These are phyloP conservation scores for Quadroppia sp. DNA, from an alignment of 2,888 invertebrate genomes.

Conservation along the genomic window DNA sequence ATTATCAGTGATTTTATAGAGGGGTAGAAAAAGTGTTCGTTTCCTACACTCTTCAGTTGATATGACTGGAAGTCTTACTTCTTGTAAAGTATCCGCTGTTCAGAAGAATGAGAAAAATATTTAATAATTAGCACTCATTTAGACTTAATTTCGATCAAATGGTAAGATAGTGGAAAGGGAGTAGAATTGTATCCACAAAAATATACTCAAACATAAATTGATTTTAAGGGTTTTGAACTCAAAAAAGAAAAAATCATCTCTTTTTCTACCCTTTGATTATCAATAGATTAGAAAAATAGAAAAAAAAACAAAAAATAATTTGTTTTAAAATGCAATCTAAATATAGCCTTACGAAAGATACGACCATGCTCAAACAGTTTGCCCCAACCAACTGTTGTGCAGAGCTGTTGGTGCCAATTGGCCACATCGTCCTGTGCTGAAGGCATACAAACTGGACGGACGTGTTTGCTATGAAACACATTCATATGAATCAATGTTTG, in stretches of 20 bases:
- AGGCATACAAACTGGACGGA: slow-evolving; percentile 65
- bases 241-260: no score
- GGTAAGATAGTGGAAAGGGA: no score
- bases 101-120: slow-evolving; percentile 4
- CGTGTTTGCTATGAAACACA: slow-evolving; percentile 58
- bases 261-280: no score
- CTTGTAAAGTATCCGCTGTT: slow-evolving; percentile 75
- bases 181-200: no score
- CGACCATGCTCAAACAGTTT: slow-evolving; percentile 72
- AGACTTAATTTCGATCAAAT: no score
- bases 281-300: neutral
- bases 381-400: slow-evolving; percentile 77
- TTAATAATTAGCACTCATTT: no score
- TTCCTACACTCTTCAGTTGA: slow-evolving; percentile 71
- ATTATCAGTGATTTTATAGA: slow-evolving; percentile 71
- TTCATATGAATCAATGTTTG: slow-evolving; percentile 1
- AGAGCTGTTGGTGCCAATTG: slow-evolving; percentile 59
- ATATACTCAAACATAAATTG: no score
- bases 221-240: no score
- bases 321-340: no score
- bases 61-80: slow-evolving; percentile 72
- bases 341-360: slow-evolving; percentile 71
- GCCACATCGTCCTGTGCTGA: slow-evolving; percentile 49
- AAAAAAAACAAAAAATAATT: no score
- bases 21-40: slow-evolving; percentile 67